Conservation (phyloP, 2,888 invertebrate genomes). For the Trichopoda pennipes region DNA sequence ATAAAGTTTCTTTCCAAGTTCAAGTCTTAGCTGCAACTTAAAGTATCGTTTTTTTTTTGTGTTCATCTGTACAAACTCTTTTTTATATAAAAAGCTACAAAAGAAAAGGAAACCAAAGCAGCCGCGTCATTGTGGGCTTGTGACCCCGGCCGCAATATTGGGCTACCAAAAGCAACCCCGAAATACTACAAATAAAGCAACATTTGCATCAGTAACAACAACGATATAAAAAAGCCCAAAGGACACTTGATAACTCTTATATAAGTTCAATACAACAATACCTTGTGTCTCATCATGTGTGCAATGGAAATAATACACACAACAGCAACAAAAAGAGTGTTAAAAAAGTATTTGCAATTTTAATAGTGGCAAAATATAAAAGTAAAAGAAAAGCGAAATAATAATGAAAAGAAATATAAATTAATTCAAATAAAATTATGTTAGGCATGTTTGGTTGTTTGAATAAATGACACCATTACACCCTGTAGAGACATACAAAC, state of each 20-base stretch:
- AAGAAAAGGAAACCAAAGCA: slow-evolving; percentile 68
- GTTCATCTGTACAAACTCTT: slow-evolving; percentile 10
- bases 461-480: slow-evolving; percentile 66
- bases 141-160: slow-evolving; percentile 77
- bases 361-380: slow-evolving; percentile 57
- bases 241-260: slow-evolving; percentile 64
- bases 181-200: slow-evolving; percentile 53
- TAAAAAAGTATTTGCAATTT: slow-evolving; percentile 45
- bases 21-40: slow-evolving; percentile 16
- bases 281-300: slow-evolving; percentile 50
- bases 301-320: slow-evolving; percentile 18
- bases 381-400: slow-evolving; percentile 15
- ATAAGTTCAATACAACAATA: slow-evolving; percentile 63
- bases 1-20: neutral
- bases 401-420: slow-evolving; percentile 52
- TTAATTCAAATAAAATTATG: slow-evolving; percentile 68
- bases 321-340: slow-evolving; percentile 9
- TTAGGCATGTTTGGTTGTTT: slow-evolving; percentile 67
- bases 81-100: slow-evolving; percentile 12
- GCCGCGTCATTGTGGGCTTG: slow-evolving; percentile 76
- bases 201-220: slow-evolving; percentile 15
- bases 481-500: slow-evolving; percentile 61
- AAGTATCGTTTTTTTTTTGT: slow-evolving; percentile 1
- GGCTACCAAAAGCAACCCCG: slow-evolving; percentile 79
- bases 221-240: slow-evolving; percentile 48